phyloP scores from a whole-genome alignment of 2,888 invertebrate species.

The Ophioninae sp. region DNA sequence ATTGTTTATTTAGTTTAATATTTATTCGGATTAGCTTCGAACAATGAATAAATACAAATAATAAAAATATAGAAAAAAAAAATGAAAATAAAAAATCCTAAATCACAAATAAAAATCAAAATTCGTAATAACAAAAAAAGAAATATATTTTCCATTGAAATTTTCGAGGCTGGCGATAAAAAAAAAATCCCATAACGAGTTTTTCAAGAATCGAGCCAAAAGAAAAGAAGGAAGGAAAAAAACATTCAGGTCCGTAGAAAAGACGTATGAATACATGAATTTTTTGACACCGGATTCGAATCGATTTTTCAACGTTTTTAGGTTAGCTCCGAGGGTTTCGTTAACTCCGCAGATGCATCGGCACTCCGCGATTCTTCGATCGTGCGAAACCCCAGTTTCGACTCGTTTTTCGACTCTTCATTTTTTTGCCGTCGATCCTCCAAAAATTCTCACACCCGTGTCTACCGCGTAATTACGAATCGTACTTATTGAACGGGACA shows the following conservation, averaged over 20 bases:
- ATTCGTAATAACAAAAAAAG: no score
- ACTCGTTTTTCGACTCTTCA: slow-evolving; percentile 37
- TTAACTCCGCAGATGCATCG: slow-evolving; percentile 51
- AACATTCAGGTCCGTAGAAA: background rate
- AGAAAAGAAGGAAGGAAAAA: background rate
- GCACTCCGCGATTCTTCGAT: background rate
- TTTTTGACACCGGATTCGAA: slow-evolving; percentile 14
- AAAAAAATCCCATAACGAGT: no score
- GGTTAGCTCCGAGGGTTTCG: slow-evolving; percentile 19
- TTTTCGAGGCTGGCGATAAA: no score
- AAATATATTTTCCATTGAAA: no score
- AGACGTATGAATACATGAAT: slow-evolving; percentile 13
- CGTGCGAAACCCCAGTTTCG: background rate
- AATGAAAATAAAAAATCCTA: no score
- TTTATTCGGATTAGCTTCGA: background rate
- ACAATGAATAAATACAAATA: no score
- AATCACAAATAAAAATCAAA: no score
- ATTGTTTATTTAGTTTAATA: background rate
- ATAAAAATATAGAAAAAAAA: no score
- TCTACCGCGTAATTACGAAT: slow-evolving; percentile 14
- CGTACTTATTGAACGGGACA: background rate
- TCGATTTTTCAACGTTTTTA: background rate
- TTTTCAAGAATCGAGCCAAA: no score
- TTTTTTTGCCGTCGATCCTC: background rate
- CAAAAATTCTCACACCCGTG: background rate